Evolutionary conservation across 2,888 invertebrate species (phyloP).

Genomic region (Drosophila niveifrons): DNA sequence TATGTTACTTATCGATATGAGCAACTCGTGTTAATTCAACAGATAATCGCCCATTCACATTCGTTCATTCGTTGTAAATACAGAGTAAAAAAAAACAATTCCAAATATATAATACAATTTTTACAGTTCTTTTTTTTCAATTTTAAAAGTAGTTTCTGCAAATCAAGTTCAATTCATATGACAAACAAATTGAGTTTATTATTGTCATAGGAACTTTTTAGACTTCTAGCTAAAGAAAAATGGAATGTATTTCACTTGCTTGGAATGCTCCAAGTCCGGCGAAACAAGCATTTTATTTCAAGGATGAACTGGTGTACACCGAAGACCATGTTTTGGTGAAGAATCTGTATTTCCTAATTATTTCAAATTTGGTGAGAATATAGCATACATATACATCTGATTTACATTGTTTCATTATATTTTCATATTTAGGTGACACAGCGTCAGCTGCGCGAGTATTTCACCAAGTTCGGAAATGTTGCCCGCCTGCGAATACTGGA

Average conservation of each 20-base stretch:
- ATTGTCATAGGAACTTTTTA: neutral
- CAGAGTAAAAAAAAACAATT: no score
- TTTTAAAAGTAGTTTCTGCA: no score
- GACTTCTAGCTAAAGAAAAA: neutral
- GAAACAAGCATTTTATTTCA: slow-evolving; percentile 33
- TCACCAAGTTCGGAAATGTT: slow-evolving; percentile 43
- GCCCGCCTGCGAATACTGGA: slow-evolving; percentile 28
- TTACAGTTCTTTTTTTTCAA: no score
- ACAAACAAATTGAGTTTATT: no score
- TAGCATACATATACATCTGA: neutral
- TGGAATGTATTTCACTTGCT: neutral
- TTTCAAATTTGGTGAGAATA: slow-evolving; percentile 44
- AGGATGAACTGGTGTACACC: slow-evolving; percentile 51
- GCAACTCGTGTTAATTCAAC: neutral
- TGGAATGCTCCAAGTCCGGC: neutral
- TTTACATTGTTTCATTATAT: neutral
- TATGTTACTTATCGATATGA: neutral
- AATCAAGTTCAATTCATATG: no score
- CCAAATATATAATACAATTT: no score
- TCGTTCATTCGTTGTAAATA: neutral
- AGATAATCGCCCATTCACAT: neutral
- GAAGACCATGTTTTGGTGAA: slow-evolving; percentile 58
- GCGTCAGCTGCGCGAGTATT: slow-evolving; percentile 22
- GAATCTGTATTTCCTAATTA: slow-evolving; percentile 41
- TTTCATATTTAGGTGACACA: slow-evolving; percentile 32